Evolutionary conservation across 2,797 vertebrate species (phyloP), one percentile per base, ranked within the genome.

Genomic region (Pseudomugil tenellus): DNA sequence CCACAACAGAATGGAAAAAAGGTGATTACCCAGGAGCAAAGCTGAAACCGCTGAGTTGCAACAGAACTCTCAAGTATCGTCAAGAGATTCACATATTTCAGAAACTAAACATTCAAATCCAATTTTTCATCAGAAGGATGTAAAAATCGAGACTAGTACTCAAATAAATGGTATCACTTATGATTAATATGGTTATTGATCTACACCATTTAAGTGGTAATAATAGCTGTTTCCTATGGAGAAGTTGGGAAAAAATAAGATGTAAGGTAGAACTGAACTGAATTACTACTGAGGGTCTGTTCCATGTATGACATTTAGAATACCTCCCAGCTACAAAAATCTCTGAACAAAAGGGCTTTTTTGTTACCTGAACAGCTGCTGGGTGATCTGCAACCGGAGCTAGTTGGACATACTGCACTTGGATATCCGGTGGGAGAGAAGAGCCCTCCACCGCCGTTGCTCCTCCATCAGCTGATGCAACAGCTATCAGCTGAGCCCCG

Each of bases 351-450:
- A 46, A n/a, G 21, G 43, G 11, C 43, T 48, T 21, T 67, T 56
- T 23, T 60, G 92, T 67, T 89, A 99, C 98, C 91, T 98, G 97
- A 26, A 93, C 93, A 2, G 93, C 41, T 0, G 95, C 85, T 0
- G 95, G 79, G 84, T 97, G 96, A 76, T 99, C 98, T 1, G 95
- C 90, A 60, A 99, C 97, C 0, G 97, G 96, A 0, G 97, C 98
- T 60, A 99, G 93, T 80, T 99, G 98, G 71, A 99, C 98, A 4
- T 99, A 99, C 60, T 99, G 98, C 71, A 99, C 98, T 89, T 99
- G 98, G 85, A 99, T 99, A 83, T 99, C 97, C 3, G 96, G 96
- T 31, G 95, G 97, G 13, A 99, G 95, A 0, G 96, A 80, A 0
- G 96, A 96, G 1, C 96, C 96, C 1, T 98, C 97, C 0, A 99